Evolutionary conservation across 1,140 invertebrate genomes (phyloP), one percentile per base, ranked within the genome.

Genomic region (Aphidius ervi): DNA sequence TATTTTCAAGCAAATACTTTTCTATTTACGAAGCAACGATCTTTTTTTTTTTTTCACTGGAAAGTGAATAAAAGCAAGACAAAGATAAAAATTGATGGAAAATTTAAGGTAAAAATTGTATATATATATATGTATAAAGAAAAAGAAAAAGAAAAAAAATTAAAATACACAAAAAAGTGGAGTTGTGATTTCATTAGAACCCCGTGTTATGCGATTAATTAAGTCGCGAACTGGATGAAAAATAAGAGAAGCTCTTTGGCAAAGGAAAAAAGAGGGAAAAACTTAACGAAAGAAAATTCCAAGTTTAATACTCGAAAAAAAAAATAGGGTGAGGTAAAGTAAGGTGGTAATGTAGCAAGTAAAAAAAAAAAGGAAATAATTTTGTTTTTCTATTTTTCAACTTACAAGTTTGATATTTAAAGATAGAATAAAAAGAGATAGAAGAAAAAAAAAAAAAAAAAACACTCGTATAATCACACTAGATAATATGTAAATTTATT

Each of bases 171-270:
- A 69, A 68, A 71, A 63, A 64, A 64, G 69, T 73, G 70, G 72
- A 76, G 71, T 75, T 77, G 74, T 78, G 77, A 78, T 79, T 79
- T 79, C 76, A 78, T 79, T 79, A 79, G 77, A 31, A 75, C 70
- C 65, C 74, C 72, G 77, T 78, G 76, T 79, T 79, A 79, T 78
- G 76, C 77, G 76, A 79, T 79, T 79, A 78, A 79, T 79, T 79
- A 78, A 79, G 76, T 79, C 75, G 74, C 74, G 71, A 76, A 71
- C 71, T 67, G 68, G 70, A 72, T 74, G 70, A 78, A 78, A 77
- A 78, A 79, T 77, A 76, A 76, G 70, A 74, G 65, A 57, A 45
- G 48, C 58, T 42, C 45, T 48, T 54, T 23, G 23, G 61, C 37
- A 31, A 20, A 45, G 57, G 7, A 56, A 54, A 46, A 46, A 68